Conservation (phyloP, 1,140 invertebrate species). For the Stratiolaelaps scimitus region DNA sequence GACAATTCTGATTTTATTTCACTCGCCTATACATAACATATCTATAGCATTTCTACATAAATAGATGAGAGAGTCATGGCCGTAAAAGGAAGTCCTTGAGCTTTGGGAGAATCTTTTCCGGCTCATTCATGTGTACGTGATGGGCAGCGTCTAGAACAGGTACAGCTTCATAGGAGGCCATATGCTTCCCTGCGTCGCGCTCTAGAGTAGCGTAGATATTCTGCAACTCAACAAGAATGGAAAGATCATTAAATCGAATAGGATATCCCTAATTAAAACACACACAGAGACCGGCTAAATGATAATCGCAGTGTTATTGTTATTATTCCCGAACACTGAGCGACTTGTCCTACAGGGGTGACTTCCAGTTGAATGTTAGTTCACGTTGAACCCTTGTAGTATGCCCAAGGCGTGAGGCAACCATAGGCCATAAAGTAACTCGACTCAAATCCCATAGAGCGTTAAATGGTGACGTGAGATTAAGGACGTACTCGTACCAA, state of each 20-base stretch:
- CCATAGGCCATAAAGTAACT: too few species aligned
- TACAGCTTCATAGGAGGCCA: not conserved
- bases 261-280: too few species aligned
- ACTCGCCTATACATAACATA: too few species aligned
- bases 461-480: not conserved
- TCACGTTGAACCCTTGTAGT: too few species aligned
- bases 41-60: too few species aligned
- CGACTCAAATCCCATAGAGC: too few species aligned
- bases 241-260: too few species aligned
- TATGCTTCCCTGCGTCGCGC: not conserved
- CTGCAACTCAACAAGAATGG: not conserved
- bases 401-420: too few species aligned
- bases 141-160: not conserved
- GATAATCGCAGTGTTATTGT: conserved; percentile 8
- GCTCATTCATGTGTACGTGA: conserved; percentile 16
- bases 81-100: not conserved
- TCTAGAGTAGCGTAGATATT: not conserved
- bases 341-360: not conserved
- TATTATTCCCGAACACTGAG: not conserved
- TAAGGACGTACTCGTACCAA: not conserved
- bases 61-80: not conserved
- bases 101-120: not conserved
- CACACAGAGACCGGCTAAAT: not conserved
- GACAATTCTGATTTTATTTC: too few species aligned
- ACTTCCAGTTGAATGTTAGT: too few species aligned